Conservation (phyloP, 2,888 invertebrate species). For the Cotesia congregata region DNA sequence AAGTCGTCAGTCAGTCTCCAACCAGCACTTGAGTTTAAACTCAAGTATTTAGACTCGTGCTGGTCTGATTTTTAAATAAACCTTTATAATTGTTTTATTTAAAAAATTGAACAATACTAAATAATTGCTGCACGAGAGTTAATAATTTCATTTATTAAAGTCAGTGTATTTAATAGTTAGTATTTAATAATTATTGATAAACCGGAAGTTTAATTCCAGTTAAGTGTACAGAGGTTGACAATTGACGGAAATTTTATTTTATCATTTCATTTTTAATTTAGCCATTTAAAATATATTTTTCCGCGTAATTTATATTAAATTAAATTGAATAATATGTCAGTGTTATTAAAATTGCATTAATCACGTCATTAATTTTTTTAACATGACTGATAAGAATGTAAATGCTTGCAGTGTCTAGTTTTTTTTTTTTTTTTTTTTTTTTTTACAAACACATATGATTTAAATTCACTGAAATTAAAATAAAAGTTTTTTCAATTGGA, state of each 20-base stretch:
- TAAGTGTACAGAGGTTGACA: neutral
- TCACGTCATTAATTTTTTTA: neutral
- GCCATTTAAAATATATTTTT: constrained; percentile 1
- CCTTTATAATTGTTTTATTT: neutral
- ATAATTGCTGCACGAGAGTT: neutral
- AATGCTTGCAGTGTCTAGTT: neutral
- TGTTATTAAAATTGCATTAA: neutral
- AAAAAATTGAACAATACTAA: neutral
- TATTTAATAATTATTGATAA: neutral
- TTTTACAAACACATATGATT: no score
- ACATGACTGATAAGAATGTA: neutral
- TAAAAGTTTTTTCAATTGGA: neutral
- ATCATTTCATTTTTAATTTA: neutral
- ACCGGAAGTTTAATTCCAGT: constrained; percentile 15
- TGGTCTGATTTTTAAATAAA: neutral
- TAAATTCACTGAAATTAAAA: neutral
- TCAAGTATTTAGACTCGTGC: neutral
- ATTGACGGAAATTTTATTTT: neutral
- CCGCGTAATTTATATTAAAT: neutral
- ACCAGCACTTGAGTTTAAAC: constrained; percentile 26
- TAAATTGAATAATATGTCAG: no score
- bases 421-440: no score
- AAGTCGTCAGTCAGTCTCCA: constrained; percentile 17
- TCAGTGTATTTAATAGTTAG: neutral
- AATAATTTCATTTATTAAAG: neutral